These are phyloP conservation scores for Eretmocerus hayati DNA, from an alignment of 2,888 invertebrate species.

Conservation along the genomic window DNA sequence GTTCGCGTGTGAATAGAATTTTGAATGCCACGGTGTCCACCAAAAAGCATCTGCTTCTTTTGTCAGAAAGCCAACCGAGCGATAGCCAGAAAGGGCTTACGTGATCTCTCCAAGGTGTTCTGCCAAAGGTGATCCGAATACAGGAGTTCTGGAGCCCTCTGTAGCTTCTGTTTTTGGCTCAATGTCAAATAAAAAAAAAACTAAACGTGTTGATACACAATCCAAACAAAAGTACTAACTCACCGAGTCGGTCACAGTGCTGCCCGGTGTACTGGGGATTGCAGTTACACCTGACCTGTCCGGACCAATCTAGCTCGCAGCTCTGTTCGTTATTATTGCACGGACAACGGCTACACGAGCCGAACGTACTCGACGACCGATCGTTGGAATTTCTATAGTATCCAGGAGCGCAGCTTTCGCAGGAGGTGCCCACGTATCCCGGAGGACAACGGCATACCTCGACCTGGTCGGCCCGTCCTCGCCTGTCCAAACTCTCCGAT, in stretches of 20 bases:
- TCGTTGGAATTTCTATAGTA: constrained; percentile 63
- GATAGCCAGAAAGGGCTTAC: no score
- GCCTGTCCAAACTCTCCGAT: constrained; percentile 57
- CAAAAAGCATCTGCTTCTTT: no score
- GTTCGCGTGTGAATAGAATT: no score
- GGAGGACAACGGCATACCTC: constrained; percentile 81
- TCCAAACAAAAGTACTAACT: no score
- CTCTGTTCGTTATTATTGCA: constrained; percentile 69
- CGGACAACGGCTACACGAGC: constrained; percentile 64
- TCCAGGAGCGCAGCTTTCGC: constrained; percentile 67
- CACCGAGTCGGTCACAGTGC: constrained; percentile 58
- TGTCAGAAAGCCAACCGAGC: no score
- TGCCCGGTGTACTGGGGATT: constrained; percentile 61
- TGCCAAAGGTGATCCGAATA: no score
- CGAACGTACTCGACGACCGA: constrained; percentile 48
- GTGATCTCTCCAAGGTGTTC: no score
- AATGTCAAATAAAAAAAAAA: no score
- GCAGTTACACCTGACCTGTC: constrained; percentile 62
- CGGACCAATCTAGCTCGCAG: constrained; percentile 53
- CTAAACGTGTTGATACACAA: no score
- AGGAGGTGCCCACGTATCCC: constrained; percentile 77
- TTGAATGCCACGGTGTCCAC: no score
- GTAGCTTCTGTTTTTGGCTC: no score
- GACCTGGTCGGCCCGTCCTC: constrained; percentile 64
- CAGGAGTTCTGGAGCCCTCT: no score